Percentiles rank a stretch among this genome's conserved stretches.
These are phyloP conservation scores for Drosophila santomea DNA, from an alignment of 1,140 invertebrate species.

Conservation along the genomic window DNA sequence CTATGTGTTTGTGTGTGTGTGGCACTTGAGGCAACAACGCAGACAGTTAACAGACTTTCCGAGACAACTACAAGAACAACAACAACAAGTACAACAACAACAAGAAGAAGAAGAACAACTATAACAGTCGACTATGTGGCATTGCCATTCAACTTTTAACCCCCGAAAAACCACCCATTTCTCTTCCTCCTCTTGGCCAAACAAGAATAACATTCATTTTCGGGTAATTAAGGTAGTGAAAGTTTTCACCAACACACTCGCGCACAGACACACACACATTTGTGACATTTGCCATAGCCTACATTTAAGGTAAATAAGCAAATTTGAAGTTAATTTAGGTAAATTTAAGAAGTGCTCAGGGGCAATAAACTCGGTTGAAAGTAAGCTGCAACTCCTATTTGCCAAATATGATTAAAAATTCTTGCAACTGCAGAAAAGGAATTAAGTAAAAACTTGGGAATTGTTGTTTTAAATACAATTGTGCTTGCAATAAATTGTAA, in stretches of 20 bases:
- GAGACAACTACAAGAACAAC: conserved; percentile 50
- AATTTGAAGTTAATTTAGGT: conserved; percentile 29
- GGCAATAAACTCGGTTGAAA: conserved; percentile 7
- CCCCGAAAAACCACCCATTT: neutral
- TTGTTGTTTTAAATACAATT: neutral
- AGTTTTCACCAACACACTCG: conserved; percentile 31
- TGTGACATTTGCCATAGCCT: conserved; percentile 63
- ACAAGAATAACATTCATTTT: conserved; percentile 56
- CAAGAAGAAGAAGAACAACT: conserved; percentile 36
- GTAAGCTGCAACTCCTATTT: conserved; percentile 4
- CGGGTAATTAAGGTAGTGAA: conserved; percentile 81
- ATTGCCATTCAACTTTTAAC: conserved; percentile 44
- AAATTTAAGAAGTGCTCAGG: conserved; percentile 8
- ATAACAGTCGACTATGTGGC: conserved; percentile 36
- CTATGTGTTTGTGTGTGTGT: conserved; percentile 4
- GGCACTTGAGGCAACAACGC: conserved; percentile 67
- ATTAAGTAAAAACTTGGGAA: neutral
- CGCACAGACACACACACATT: neutral
- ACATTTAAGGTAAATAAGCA: conserved; percentile 61
- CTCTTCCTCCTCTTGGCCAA: neutral
- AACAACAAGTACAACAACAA: neutral
- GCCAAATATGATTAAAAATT: conserved; percentile 16
- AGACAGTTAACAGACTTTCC: conserved; percentile 79
- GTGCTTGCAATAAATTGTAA: neutral
- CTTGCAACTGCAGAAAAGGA: neutral